phyloP scores from a whole-genome alignment of 35 echinoderm and acorn worm genomes.

The Lytechinus pictus region DNA sequence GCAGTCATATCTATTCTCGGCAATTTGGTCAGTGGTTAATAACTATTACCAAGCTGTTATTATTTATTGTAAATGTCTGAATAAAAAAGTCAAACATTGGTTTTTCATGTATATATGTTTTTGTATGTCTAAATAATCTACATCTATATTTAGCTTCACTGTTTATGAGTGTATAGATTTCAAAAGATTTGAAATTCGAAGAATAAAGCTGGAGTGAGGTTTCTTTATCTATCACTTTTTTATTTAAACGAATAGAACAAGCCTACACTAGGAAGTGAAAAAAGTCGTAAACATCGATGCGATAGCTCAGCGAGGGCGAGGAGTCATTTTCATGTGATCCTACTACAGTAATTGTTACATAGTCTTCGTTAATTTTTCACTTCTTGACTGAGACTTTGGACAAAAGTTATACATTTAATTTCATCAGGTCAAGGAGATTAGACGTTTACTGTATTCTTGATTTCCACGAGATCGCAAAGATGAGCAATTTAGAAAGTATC shows the following conservation, averaged over 20 bases:
- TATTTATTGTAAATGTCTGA: too few relatives aligned
- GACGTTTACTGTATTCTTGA: neutral
- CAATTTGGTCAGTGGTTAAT: too few relatives aligned
- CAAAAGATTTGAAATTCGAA: too few relatives aligned
- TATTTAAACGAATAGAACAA: neutral
- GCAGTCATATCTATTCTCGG: too few relatives aligned
- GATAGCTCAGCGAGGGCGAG: neutral
- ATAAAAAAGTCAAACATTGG: too few relatives aligned
- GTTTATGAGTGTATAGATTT: too few relatives aligned
- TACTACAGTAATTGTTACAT: too few relatives aligned
- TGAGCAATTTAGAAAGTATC: neutral
- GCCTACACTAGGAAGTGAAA: neutral
- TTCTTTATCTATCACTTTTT: neutral
- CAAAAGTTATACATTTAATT: neutral
- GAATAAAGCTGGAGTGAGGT: too few relatives aligned
- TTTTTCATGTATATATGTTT: too few relatives aligned
- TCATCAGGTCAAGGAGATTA: neutral
- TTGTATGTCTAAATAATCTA: too few relatives aligned
- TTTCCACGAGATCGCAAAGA: neutral
- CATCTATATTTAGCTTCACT: too few relatives aligned
- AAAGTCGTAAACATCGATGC: neutral
- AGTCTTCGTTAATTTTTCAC: neutral
- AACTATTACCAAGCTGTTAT: too few relatives aligned
- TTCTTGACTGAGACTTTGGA: neutral
- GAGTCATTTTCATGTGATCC: neutral